Evolutionary conservation across 2,888 invertebrate species (phyloP).

Genomic region (Prenolepis imparis): DNA sequence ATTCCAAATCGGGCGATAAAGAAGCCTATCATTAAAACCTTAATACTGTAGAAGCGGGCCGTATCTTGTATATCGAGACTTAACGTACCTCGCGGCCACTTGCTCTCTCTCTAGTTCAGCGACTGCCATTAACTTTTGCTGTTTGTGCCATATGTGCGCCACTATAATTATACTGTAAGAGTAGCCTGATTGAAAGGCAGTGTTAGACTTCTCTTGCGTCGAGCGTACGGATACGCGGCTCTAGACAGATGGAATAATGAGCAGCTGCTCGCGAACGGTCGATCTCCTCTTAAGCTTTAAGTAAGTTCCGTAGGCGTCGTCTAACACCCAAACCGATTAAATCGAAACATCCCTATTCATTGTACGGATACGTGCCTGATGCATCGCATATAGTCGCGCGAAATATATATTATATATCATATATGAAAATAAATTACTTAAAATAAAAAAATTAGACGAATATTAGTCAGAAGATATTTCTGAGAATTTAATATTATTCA

Average conservation of each 20-base stretch:
- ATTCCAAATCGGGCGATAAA: not conserved
- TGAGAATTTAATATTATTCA: not conserved
- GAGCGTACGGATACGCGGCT: slow-evolving; percentile 8
- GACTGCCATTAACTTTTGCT: slow-evolving; percentile 66
- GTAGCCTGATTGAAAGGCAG: slow-evolving; percentile 64
- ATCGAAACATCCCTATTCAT: slow-evolving; percentile 7
- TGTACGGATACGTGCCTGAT: not conserved
- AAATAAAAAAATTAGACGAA: not conserved
- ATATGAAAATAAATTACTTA: not conserved
- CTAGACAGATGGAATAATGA: slow-evolving; percentile 60
- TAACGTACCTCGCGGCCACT: slow-evolving; percentile 55
- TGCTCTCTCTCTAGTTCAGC: slow-evolving; percentile 48
- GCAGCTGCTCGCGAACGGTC: slow-evolving; percentile 52
- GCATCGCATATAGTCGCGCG: not conserved
- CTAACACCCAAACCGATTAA: not conserved
- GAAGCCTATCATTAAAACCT: slow-evolving; percentile 23
- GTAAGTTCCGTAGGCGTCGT: slow-evolving; percentile 14
- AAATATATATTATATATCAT: not conserved
- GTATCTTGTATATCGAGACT: slow-evolving; percentile 1
- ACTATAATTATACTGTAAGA: slow-evolving; percentile 73
- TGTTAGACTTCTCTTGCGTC: slow-evolving; percentile 57
- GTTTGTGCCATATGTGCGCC: slow-evolving; percentile 62
- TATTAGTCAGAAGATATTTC: not conserved
- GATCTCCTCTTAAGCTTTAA: slow-evolving; percentile 23
- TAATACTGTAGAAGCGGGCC: slow-evolving; percentile 9